Base-by-base conservation (phyloP, 1,140 invertebrate species). In the Manduca sexta region DNA sequence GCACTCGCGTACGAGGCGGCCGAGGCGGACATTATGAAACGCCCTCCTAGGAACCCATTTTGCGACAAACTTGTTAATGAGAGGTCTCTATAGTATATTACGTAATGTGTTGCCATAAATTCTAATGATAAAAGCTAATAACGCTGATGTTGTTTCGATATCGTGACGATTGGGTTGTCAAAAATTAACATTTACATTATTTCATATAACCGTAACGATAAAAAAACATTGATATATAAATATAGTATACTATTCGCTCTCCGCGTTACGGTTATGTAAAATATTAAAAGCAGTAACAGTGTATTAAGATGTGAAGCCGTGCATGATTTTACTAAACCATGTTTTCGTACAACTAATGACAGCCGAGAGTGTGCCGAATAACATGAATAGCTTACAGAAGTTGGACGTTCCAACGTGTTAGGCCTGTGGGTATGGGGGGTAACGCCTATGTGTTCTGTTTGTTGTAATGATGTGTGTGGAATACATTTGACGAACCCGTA, bases 21-120 rank as follows among this genome's bases (percentile, higher is more conserved):
- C 46, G 98, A 99, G 87, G 95, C 95, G 62, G 98, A 99, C 88
- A 99, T 99, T 86, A 99, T 99, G 98, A 99, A 99, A 91, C 92
- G 98, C 67, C 92, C 92, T 69, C 98, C 98, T 66, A 92, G 98
- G 87, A 94, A 99, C 89, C 97, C 98, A 48, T 90, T 92, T 71
- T 91, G 91, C 66, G 98, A 99, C 90, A 99, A 98, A 90, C 93
- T 99, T 85, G 97, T 98, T 65, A 98, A 98, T 86, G 94, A 97
- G 90, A 96, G 96, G 93, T 94, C 77, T 85, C 46, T 82, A 69
- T 68, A 59, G 13, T 49, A 49, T 52, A 52, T 67, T 62, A 53
- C 56, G 56, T 56, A 51, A 50, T 76, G 69, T 77, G 64, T 69
- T 60, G 67, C 65, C 64, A 61, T 62, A 58, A 76, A 80, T 64